Evolutionary conservation across 1,140 invertebrate genomes (phyloP), one percentile per base, ranked within the genome.

Genomic region (Drosophila cardini): DNA sequence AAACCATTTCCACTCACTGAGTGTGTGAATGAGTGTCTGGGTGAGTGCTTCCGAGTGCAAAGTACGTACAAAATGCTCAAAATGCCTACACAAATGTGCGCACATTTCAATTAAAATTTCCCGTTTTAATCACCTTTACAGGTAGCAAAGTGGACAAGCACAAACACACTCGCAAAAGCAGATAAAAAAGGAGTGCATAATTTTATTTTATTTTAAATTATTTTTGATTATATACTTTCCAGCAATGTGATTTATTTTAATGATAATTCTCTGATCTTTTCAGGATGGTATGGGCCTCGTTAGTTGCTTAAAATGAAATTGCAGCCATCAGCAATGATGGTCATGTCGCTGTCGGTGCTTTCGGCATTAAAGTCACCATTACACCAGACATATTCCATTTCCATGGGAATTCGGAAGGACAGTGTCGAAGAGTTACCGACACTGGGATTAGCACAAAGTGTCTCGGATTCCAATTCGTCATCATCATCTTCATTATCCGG

Each of bases 51-150:
- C 26, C 21, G 46, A 32, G 43, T 56, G 16, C 7, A 26, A 9
- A 53, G 34, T 26, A 72, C 53, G 72, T 62, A n/a, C 38, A 69
- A 78, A 52, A 52, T 52, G 48, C 52, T 36, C 15, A 21, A 80
- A 85, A 85, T 85, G 81, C 81, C 81, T 78, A 72, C 65, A 58
- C 77, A 80, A 84, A 78, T 55, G 48, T 68, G 81, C 73, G 73
- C 58, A 78, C 58, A 78, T 89, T 89, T 89, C 84, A 89, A 89
- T 89, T 89, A 89, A 84, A 89, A 72, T 72, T 76, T 80, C 80
- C 50, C 64, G 70, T 89, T 89, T 89, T 89, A 89, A 89, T 89
- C 84, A 83, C 80, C 78, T 89, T 89, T 87, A 50, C 69, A 60
- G 64, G 67, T 72, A 46, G 36, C 50, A 56, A 42, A 11, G 18